Base-by-base conservation (phyloP, 2,113 vertebrate genomes). In the Bostrychus sinensis region DNA sequence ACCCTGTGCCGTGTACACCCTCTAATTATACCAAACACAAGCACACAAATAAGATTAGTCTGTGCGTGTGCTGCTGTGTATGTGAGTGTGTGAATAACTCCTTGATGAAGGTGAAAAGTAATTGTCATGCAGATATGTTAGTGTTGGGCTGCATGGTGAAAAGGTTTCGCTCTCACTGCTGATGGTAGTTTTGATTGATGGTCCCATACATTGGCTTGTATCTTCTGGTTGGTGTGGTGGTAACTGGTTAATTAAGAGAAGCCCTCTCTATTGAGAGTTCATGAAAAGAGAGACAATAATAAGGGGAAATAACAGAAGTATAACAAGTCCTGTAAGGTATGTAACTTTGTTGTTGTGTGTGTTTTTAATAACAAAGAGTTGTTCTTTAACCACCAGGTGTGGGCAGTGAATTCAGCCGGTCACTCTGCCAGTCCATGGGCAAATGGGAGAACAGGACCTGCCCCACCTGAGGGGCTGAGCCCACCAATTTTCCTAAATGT, bases 21-120 rank as follows among this genome's bases (percentile, higher is more conserved):
- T 95, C 94, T 97, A 98, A 99, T 98, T 97, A 98, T 93, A 96
- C 93, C 94, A 96, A 98, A 95, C 86, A 90, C 95, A 91, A 93
- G 91, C 83, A 86, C 94, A 95, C 95, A 97, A 98, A 98, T 98
- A 96, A 96, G 95, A 98, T 98, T 96, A 97, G 81, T 89, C 74
- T 85, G 41, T 72, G 64, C 56, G 58, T 38, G 57, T 62, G 66
- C 56, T 50, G 67, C 53, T 53, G 70, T 38, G 57, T 56, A 57
- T 62, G 56, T 62, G 64, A 68, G 58, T 53, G 66, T 59, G 81
- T 26, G 70, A 48, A 61, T 81, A 88, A 88, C 89, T 94, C 90
- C 93, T 94, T 95, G 95, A 98, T 96, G 94, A 98, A 96, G 94
- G 92, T 92, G 92, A 95, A 98, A 98, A 96, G 94, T 94, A 95